These are phyloP conservation scores for Byasa hedistus DNA, from an alignment of 2,888 invertebrate species.

Conservation along the genomic window DNA sequence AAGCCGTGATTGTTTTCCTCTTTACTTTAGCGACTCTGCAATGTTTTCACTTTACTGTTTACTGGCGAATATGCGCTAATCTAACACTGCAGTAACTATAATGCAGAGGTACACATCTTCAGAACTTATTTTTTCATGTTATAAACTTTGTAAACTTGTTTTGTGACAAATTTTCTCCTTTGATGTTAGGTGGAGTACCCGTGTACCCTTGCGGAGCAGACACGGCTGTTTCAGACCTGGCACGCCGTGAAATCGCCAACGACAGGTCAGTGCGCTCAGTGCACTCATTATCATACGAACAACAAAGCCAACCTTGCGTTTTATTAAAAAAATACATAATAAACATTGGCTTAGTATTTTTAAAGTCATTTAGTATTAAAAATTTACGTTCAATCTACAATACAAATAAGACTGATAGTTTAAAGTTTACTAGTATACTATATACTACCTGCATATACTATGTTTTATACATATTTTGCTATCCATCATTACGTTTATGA, in stretches of 20 bases:
- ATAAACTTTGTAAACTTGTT: background rate
- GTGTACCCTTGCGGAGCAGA: slow-evolving; percentile 34
- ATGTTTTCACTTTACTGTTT: no score
- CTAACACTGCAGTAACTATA: no score
- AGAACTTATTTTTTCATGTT: background rate
- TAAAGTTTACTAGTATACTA: no score
- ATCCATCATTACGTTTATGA: no score
- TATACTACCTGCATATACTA: background rate
- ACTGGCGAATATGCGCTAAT: no score
- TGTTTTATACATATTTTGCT: no score
- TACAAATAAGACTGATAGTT: background rate
- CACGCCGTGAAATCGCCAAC: slow-evolving; percentile 64
- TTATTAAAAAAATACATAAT: slow-evolving; percentile 25
- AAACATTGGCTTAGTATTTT: background rate
- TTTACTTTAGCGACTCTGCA: no score
- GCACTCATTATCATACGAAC: slow-evolving; percentile 45
- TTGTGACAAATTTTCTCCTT: slow-evolving; percentile 35
- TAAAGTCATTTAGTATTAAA: slow-evolving; percentile 10
- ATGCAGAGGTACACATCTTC: no score
- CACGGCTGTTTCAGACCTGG: slow-evolving; percentile 56
- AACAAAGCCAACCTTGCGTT: slow-evolving; percentile 21
- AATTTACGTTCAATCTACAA: background rate
- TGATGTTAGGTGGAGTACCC: slow-evolving; percentile 33
- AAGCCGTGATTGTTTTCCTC: no score
- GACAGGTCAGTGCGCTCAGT: slow-evolving; percentile 66